These are phyloP conservation scores for Paradoxurus hermaphroditus DNA, from an alignment of 2,113 vertebrate species.

Conservation along the genomic window DNA sequence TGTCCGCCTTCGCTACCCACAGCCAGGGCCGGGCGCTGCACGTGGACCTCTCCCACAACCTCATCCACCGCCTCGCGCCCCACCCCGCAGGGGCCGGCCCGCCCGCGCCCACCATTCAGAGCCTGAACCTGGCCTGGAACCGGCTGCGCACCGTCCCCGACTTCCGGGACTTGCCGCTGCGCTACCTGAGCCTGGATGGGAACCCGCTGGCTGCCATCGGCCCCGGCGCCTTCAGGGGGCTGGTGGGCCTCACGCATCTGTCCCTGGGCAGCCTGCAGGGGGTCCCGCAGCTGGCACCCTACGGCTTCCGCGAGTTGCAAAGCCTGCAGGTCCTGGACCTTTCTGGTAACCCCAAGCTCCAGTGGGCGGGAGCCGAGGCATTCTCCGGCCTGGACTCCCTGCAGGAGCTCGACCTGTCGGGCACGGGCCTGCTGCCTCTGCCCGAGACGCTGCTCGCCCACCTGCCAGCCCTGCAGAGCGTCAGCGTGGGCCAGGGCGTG, in stretches of 20 bases:
- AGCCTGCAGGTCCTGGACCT: constrained; percentile 93
- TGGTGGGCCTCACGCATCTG: constrained; percentile 90
- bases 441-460: constrained; percentile 87
- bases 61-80: constrained; percentile 80
- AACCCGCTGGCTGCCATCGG: constrained; percentile 87
- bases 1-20: constrained; percentile 87
- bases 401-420: constrained; percentile 93
- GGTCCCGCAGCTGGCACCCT: constrained; percentile 82
- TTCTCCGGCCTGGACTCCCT: constrained; percentile 89
- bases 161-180: constrained; percentile 88
- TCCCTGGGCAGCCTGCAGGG: constrained; percentile 87
- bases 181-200: constrained; percentile 91
- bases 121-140: constrained; percentile 91
- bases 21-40: constrained; percentile 88
- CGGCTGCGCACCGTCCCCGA: constrained; percentile 83
- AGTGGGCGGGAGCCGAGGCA: constrained; percentile 82
- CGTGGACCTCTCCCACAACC: constrained; percentile 93
- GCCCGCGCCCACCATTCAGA: constrained; percentile 86
- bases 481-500: constrained; percentile 85
- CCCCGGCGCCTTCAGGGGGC: constrained; percentile 84
- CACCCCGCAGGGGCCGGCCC: constrained; percentile 25
- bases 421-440: constrained; percentile 84
- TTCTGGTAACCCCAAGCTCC: constrained; percentile 88
- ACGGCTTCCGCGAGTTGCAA: constrained; percentile 87
- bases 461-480: constrained; percentile 91